phyloP scores from a whole-genome alignment of 1,140 invertebrate species.

The Eciton burchellii region DNA sequence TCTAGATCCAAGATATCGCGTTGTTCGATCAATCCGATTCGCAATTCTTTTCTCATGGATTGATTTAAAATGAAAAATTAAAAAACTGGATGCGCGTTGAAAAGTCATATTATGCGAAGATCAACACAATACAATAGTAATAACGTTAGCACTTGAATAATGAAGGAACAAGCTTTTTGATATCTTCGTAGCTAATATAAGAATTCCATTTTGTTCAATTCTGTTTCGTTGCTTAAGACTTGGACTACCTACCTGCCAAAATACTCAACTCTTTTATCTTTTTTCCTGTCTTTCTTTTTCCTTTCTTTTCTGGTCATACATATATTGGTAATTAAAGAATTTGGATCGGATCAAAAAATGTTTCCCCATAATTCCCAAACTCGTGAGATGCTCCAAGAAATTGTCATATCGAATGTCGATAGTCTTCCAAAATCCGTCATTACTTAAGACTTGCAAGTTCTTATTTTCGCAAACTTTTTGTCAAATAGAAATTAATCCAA shows the following conservation, averaged over 20 bases:
- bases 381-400: slow-evolving; percentile 14
- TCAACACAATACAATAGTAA: not conserved
- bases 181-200: slow-evolving; percentile 40
- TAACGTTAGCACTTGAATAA: slow-evolving; percentile 53
- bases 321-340: slow-evolving; percentile 10
- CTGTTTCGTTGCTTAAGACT: slow-evolving; percentile 43
- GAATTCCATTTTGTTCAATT: slow-evolving; percentile 55
- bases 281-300: not conserved
- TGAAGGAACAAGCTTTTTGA: slow-evolving; percentile 46
- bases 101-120: slow-evolving; percentile 14
- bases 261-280: slow-evolving; percentile 19
- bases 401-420: slow-evolving; percentile 3
- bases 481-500: not conserved
- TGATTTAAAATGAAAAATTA: slow-evolving; percentile 4
- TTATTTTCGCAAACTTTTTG: not conserved
- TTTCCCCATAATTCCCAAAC: slow-evolving; percentile 17
- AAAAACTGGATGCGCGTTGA: not conserved
- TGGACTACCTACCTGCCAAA: slow-evolving; percentile 67
- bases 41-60: slow-evolving; percentile 19
- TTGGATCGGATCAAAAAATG: slow-evolving; percentile 53
- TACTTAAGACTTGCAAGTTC: not conserved
- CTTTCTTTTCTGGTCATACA: not conserved
- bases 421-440: slow-evolving; percentile 21
- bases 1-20: slow-evolving; percentile 23
- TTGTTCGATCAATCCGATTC: slow-evolving; percentile 18